phyloP scores from a whole-genome alignment of 2,113 vertebrate genomes.

The Tursiops truncatus region DNA sequence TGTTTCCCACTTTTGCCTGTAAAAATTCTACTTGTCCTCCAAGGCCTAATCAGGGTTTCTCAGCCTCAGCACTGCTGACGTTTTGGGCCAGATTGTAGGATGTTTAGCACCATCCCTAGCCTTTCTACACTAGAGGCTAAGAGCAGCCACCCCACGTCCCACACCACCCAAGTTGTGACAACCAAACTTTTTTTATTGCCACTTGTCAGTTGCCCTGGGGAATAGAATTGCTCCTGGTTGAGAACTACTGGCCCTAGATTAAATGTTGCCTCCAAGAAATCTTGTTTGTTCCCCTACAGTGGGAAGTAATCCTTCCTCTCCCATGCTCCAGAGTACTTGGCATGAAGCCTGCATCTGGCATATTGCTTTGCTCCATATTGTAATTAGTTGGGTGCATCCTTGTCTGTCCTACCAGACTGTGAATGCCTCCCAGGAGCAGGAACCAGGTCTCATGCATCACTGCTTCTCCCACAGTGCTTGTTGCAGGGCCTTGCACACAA shows the following conservation, averaged over 20 bases:
- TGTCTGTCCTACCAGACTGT: background rate
- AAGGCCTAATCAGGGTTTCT: background rate
- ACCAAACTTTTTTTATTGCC: background rate
- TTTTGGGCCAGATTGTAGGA: background rate
- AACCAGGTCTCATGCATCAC: background rate
- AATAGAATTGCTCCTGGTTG: background rate
- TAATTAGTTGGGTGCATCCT: background rate
- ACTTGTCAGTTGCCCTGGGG: background rate
- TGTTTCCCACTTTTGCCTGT: background rate
- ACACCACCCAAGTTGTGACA: background rate
- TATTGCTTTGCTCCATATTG: background rate
- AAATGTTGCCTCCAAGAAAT: background rate
- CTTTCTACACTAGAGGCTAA: background rate
- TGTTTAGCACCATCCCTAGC: background rate
- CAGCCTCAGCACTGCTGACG: background rate
- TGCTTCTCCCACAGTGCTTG: background rate
- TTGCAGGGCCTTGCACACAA: background rate
- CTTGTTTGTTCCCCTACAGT: background rate
- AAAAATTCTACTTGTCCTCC: constrained; percentile 20
- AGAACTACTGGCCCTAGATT: constrained; percentile 16
- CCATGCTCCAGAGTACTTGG: background rate
- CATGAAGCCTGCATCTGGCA: background rate
- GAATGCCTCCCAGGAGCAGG: background rate
- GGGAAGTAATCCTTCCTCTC: background rate
- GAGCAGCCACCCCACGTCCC: background rate